Percentiles rank a stretch among this genome's conserved stretches.
phyloP scores from a whole-genome alignment of 2,888 invertebrate species.

The Cerastis rubricosa region DNA sequence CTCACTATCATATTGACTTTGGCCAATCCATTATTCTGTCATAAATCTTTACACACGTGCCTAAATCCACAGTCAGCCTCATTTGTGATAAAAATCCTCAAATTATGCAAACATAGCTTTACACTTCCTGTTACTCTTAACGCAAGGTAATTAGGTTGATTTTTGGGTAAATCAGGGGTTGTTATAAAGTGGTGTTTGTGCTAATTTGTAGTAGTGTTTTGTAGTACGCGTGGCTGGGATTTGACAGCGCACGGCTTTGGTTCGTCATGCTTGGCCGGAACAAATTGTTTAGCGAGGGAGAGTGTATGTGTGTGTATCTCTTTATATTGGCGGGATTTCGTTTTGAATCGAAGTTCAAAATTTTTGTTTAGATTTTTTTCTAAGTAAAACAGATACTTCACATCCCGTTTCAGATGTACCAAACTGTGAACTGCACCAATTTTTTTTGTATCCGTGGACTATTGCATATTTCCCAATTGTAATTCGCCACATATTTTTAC shows the following conservation, averaged over 20 bases:
- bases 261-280: constrained; percentile 88
- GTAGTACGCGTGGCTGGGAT: constrained; percentile 83
- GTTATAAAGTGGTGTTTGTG: constrained; percentile 57
- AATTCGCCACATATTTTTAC: background rate
- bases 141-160: constrained; percentile 46
- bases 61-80: constrained; percentile 75
- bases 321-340: constrained; percentile 23
- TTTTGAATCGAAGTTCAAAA: constrained; percentile 31
- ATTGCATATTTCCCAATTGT: background rate
- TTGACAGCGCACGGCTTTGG: constrained; percentile 83
- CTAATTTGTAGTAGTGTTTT: constrained; percentile 77
- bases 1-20: constrained; percentile 55
- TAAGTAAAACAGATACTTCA: too few relatives aligned
- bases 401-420: background rate
- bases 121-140: constrained; percentile 42
- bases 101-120: constrained; percentile 48
- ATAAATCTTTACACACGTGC: constrained; percentile 80
- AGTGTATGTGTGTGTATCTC: constrained; percentile 59
- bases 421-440: too few relatives aligned
- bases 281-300: constrained; percentile 86
- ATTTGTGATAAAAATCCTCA: constrained; percentile 66
- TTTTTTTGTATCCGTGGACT: background rate
- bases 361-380: background rate
- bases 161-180: constrained; percentile 41
- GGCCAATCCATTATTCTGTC: constrained; percentile 70